phyloP scores from a whole-genome alignment of 2,797 vertebrate species.

The Eutrigla gurnardus region DNA sequence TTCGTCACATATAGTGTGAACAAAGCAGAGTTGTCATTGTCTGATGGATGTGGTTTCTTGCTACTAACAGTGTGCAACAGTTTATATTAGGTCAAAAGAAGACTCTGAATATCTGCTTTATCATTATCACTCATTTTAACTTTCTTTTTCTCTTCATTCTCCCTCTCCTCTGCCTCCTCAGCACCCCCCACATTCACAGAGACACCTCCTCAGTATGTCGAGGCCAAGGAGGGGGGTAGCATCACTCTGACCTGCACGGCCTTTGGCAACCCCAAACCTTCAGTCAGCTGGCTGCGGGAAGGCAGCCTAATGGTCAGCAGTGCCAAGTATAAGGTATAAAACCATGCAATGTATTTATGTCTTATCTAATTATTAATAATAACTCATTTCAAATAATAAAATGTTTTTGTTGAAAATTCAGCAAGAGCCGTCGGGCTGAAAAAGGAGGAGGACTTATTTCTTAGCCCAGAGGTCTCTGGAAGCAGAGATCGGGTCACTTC shows the following conservation, averaged over 20 bases:
- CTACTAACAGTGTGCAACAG: neutral
- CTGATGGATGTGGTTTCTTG: neutral
- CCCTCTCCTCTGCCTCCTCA: constrained; percentile 59
- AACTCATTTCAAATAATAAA: no score
- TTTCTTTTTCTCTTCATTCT: neutral
- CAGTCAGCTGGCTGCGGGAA: constrained; percentile 93
- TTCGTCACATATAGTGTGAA: neutral
- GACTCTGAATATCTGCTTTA: neutral
- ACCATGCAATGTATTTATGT: constrained; percentile 31
- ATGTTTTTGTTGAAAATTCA: no score
- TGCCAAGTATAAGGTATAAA: constrained; percentile 91
- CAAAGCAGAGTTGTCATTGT: neutral
- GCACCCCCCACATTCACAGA: constrained; percentile 94
- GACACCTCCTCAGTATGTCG: constrained; percentile 94
- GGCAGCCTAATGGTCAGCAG: constrained; percentile 87
- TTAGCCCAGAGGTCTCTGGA: no score
- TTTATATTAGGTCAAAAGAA: constrained; percentile 9
- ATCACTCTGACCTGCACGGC: constrained; percentile 93
- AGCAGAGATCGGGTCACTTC: no score
- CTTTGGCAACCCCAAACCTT: constrained; percentile 94
- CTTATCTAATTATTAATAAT: neutral
- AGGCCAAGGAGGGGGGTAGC: constrained; percentile 92
- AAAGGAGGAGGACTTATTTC: no score
- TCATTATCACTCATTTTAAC: neutral
- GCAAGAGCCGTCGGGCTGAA: no score